Conservation (phyloP, 1,140 invertebrate species). For the Drosophila subpulchrella region DNA sequence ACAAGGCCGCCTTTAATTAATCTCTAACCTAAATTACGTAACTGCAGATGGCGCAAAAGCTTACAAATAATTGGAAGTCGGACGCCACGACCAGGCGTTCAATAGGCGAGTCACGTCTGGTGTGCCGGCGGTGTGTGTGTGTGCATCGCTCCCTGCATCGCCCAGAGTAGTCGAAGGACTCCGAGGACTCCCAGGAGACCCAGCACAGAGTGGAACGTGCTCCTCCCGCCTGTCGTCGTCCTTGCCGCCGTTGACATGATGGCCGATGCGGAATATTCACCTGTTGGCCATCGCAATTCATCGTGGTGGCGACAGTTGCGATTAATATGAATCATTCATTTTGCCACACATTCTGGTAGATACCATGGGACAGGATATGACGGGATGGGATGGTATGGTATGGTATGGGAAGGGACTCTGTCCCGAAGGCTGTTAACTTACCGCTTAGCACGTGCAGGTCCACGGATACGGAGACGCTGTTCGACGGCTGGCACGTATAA, state of each 20-base stretch:
- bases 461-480: conserved; percentile 79
- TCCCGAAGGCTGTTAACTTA: conserved; percentile 50
- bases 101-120: conserved; percentile 77
- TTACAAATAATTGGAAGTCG: conserved; percentile 78
- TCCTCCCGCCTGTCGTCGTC: conserved; percentile 32
- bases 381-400: neutral
- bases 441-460: conserved; percentile 83
- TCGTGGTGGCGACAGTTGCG: conserved; percentile 62
- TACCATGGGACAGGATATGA: conserved; percentile 1
- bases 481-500: conserved; percentile 84
- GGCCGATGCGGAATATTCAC: conserved; percentile 85
- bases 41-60: conserved; percentile 75
- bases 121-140: neutral
- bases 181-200: conserved; percentile 47
- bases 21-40: conserved; percentile 81
- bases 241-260: conserved; percentile 74
- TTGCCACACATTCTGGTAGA: conserved; percentile 21
- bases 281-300: conserved; percentile 66
- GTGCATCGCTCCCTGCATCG: conserved; percentile 38
- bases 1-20: conserved; percentile 77
- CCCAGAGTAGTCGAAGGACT: conserved; percentile 39
- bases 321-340: conserved; percentile 81
- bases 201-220: conserved; percentile 56
- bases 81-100: conserved; percentile 38
- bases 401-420: neutral